Evolutionary conservation across 2,113 vertebrate genomes (phyloP), one percentile per base, ranked within the genome.

Genomic region (Thamnaconus septentrionalis): DNA sequence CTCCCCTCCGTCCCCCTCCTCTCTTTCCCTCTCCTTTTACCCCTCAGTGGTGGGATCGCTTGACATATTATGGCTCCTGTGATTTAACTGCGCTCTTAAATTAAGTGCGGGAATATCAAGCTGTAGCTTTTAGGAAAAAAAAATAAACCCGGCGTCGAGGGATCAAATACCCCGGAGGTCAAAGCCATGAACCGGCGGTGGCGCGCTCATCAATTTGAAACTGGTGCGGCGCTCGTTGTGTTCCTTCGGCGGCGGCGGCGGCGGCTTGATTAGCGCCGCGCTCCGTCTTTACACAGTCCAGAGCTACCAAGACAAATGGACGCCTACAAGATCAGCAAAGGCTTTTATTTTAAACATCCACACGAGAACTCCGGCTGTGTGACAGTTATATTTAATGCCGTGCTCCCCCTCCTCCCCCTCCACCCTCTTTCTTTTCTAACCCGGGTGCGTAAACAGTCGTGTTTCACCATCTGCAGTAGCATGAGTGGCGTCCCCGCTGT

Each of bases 61-160:
- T 97, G 96, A 98, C 97, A 94, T 94, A 97, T 97, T 98, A 97
- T 94, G 88, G 94, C 92, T 93, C 93, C 92, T 96, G 93, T 98
- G 96, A 98, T 98, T 98, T 98, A 98, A 95, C 94, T 94, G 93
- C 93, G 91, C 95, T 96, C 94, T 94, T 94, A 95, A 99, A 99
- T 98, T 97, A 97, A 97, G 96, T 95, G 94, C 91, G 93, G 90
- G 95, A 95, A 96, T 96, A 98, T 95, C 96, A 96, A 90, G 89
- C 93, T 94, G 91, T 90, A 90, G 92, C 93, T 94, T 95, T 93
- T 31, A 31, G 18, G 18, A 31, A 91, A 93, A 95, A 95, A 94
- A 95, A 95, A 97, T 95, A 95, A 96, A 93, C 94, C 93, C 84
- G 81, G 79, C 94, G 93, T 94, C 92, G 93, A 87, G 92, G 89